Percentiles rank a stretch among this genome's conserved stretches.
Evolutionary conservation across 2,888 invertebrate genomes (phyloP).

Genomic region (Brenthis ino): DNA sequence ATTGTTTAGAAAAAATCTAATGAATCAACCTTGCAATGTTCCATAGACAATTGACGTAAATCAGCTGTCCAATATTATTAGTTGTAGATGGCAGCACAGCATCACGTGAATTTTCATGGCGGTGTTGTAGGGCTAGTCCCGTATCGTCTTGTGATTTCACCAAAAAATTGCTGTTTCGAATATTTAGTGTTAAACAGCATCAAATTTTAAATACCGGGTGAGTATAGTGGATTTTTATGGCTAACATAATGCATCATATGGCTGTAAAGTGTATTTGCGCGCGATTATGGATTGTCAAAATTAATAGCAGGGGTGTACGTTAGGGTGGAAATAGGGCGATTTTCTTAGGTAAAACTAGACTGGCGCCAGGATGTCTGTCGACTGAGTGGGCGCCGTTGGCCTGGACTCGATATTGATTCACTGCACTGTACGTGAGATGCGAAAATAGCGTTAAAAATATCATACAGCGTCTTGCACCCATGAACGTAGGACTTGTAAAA

Average conservation of each 20-base stretch:
- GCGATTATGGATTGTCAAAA: conserved; percentile 73
- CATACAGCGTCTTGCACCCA: conserved; percentile 50
- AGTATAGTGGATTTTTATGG: conserved; percentile 55
- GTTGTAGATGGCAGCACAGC: conserved; percentile 83
- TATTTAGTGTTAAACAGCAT: conserved; percentile 76
- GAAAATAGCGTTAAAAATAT: conserved; percentile 50
- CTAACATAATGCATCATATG: conserved; percentile 43
- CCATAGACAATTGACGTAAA: conserved; percentile 82
- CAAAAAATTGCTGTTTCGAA: conserved; percentile 77
- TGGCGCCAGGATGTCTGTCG: conserved; percentile 75
- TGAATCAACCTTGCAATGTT: conserved; percentile 4
- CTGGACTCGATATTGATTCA: conserved; percentile 66
- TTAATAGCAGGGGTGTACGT: conserved; percentile 54
- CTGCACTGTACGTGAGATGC: conserved; percentile 49
- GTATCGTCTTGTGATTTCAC: conserved; percentile 82
- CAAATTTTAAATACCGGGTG: conserved; percentile 73
- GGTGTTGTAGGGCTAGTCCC: conserved; percentile 80
- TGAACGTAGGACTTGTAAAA: conserved; percentile 51
- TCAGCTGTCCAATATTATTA: conserved; percentile 77
- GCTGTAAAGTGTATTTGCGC: conserved; percentile 61
- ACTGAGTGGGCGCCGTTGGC: conserved; percentile 60
- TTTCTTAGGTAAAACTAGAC: conserved; percentile 54
- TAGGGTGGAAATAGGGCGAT: conserved; percentile 71
- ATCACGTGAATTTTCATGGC: conserved; percentile 86
- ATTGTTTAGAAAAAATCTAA: background rate